These are phyloP conservation scores for Scopus umbretta DNA, from an alignment of 2,113 vertebrate genomes.

Conservation along the genomic window DNA sequence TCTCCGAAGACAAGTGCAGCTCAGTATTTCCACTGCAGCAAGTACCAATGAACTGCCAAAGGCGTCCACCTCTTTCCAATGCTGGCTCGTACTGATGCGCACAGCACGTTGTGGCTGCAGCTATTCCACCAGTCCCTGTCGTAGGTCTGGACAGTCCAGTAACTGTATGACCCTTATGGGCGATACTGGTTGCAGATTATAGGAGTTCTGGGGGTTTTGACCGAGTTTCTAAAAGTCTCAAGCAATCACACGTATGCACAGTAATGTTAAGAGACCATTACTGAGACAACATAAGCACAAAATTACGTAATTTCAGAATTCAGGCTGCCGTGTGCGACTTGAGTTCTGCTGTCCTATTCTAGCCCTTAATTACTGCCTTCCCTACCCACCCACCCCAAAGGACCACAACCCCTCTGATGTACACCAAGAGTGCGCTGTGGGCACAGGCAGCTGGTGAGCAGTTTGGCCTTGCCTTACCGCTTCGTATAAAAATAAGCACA, in stretches of 20 bases:
- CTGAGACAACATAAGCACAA: not conserved
- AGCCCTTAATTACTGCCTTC: not conserved
- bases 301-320: fast-evolving
- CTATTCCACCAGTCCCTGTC: fast-evolving
- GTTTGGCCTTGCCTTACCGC: not conserved
- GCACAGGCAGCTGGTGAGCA: fast-evolving
- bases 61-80: fast-evolving
- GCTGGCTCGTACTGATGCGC: fast-evolving
- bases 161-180: fast-evolving
- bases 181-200: not conserved
- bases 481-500: not conserved
- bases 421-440: fast-evolving
- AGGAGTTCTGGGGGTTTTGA: not conserved
- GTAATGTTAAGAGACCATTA: not conserved
- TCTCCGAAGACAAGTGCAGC: not conserved
- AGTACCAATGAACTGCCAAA: fast-evolving
- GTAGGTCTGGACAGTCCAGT: not conserved
- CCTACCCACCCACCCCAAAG: not conserved
- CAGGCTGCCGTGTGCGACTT: not conserved
- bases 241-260: not conserved
- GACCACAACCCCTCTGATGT: too few relatives aligned
- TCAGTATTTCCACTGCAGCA: not conserved
- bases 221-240: fast-evolving
- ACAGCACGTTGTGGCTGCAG: not conserved
- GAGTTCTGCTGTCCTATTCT: not conserved